Base-by-base conservation (phyloP, 1,140 invertebrate genomes). In the Cyclina sinensis region DNA sequence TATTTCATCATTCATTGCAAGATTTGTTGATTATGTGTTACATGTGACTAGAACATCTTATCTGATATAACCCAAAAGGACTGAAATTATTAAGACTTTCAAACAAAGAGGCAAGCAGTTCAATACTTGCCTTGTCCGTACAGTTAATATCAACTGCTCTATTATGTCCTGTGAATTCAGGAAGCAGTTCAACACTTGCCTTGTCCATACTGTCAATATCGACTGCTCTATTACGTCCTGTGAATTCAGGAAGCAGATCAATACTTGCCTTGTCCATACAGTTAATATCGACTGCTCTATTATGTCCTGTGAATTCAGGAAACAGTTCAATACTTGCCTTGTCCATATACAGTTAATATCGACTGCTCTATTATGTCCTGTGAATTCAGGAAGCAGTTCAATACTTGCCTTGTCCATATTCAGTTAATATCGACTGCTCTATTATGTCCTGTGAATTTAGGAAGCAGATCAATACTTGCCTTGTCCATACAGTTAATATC, bases 401-500 rank as follows among this genome's bases (percentile, higher is more conserved):
- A 51, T 73, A 48, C 82, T 78, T 0, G 78, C 86, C 3, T 16
- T 39, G 37, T 80, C 79, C 12, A 4, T 65, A 48, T n/a, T n/a
- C 86, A 81, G 65, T 88, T 88, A n/a, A 88, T 70, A 65, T 88
- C 86, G 12, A 70, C 86, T 27, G 57, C 73, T 30, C 18, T 16
- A 24, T 35, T 88, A n/a, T 80, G 59, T 37, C 57, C 78, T 3
- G 65, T 81, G 18, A 88, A 74, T 46, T 88, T 78, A 27, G 76
- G 24, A 39, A 88, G 65, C 3, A 88, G 46, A 24, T n/a, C 43
- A 24, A 54, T 43, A 51, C 57, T 1, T 74, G 81, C 86, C 12
- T 74, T 82, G 51, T 88, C 86, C 24, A 2, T 70, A 37, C 86
- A 82, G 68, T 88, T 88, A 24, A 88, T 73, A 70, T 88, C 86